Evolutionary conservation across 1,140 invertebrate species (phyloP).

Genomic region (Leptinotarsa undecemlineata): DNA sequence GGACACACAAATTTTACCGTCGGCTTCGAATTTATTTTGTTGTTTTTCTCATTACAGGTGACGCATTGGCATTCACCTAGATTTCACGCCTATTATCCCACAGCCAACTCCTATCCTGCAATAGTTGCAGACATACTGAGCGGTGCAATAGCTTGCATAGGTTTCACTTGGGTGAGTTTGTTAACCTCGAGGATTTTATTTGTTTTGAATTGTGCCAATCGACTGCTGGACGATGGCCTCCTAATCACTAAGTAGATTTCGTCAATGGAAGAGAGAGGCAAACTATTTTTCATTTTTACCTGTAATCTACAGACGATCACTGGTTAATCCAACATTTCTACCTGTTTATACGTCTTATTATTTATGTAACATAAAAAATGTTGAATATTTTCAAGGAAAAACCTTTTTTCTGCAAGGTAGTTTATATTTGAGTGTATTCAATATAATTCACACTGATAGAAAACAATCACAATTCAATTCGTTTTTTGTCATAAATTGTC

Average conservation of each 20-base stretch:
- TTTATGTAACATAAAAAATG: too few relatives aligned
- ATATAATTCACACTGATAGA: too few relatives aligned
- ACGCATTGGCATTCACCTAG: constrained; percentile 98
- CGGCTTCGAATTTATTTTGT: not conserved
- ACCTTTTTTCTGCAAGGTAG: too few relatives aligned
- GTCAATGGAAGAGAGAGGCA: not conserved
- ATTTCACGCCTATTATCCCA: constrained; percentile 98
- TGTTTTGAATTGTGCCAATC: not conserved
- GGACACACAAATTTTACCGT: not conserved
- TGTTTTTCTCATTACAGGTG: constrained; percentile 59
- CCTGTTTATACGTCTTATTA: too few relatives aligned
- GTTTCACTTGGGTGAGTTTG: constrained; percentile 80
- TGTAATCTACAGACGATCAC: too few relatives aligned
- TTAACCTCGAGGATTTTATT: not conserved
- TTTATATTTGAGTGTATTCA: too few relatives aligned
- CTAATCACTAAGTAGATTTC: not conserved
- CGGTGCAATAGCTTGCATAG: constrained; percentile 89
- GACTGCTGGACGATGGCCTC: not conserved
- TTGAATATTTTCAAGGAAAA: too few relatives aligned
- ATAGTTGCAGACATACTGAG: constrained; percentile 95
- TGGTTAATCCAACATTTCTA: too few relatives aligned
- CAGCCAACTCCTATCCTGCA: constrained; percentile 92
- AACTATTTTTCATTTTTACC: not conserved
- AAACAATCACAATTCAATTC: too few relatives aligned
- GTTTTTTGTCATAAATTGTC: too few relatives aligned